These are phyloP conservation scores for Chiloscyllium plagiosum DNA, from an alignment of 2,113 vertebrate species.

Conservation along the genomic window DNA sequence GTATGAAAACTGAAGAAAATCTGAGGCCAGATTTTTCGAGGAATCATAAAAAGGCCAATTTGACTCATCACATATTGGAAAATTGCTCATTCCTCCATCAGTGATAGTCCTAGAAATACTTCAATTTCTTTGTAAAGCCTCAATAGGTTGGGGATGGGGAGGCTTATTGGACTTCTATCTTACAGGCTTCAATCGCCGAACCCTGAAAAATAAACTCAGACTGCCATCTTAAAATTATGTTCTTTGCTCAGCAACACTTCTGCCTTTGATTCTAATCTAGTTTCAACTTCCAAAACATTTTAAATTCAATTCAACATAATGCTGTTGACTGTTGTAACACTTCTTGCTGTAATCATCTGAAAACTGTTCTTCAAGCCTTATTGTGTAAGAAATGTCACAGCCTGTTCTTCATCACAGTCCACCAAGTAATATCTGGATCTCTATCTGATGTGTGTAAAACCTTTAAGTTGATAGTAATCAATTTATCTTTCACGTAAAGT, in stretches of 20 bases:
- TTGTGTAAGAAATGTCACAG: background rate
- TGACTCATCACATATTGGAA: background rate
- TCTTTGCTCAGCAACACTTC: conserved; percentile 1
- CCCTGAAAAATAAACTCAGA: background rate
- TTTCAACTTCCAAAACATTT: background rate
- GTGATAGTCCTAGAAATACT: background rate
- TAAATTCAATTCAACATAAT: background rate
- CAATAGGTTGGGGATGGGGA: too few species aligned
- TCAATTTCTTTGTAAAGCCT: background rate
- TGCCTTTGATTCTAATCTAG: background rate
- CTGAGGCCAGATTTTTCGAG: background rate
- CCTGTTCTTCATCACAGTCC: background rate
- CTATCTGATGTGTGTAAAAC: background rate
- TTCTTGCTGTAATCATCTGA: background rate
- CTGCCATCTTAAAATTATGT: background rate
- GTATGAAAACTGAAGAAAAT: too few species aligned
- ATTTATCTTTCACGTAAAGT: background rate
- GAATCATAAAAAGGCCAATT: background rate
- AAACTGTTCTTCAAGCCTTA: background rate
- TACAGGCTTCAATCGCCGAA: background rate
- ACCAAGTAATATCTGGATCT: background rate
- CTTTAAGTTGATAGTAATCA: background rate
- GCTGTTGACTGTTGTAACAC: background rate
- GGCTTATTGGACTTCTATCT: background rate
- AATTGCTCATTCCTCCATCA: background rate